These are phyloP conservation scores for Leptopilina boulardi DNA, from an alignment of 1,140 invertebrate species.

Conservation along the genomic window DNA sequence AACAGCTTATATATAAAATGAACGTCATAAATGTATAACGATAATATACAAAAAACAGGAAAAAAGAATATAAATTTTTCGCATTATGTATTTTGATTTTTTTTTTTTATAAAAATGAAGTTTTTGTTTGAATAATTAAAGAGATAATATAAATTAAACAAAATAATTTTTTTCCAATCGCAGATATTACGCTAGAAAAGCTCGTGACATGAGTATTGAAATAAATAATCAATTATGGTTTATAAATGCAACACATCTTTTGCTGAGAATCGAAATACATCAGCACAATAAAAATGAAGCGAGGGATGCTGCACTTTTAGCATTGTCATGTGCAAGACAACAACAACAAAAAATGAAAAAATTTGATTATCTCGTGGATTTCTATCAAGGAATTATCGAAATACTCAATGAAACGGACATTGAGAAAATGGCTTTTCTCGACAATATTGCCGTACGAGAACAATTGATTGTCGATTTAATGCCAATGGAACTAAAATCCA, in stretches of 20 bases:
- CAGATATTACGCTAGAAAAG: slow-evolving; percentile 66
- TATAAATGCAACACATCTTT: slow-evolving; percentile 61
- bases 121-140: no score
- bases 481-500: slow-evolving; percentile 54
- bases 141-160: no score
- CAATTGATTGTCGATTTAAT: slow-evolving; percentile 60
- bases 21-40: no score
- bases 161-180: neutral
- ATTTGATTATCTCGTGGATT: slow-evolving; percentile 61
- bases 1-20: no score
- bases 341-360: slow-evolving; percentile 32
- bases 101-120: no score
- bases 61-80: no score
- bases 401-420: slow-evolving; percentile 58
- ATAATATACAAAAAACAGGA: no score
- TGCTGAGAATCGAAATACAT: slow-evolving; percentile 62
- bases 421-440: slow-evolving; percentile 45
- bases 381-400: slow-evolving; percentile 54
- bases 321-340: slow-evolving; percentile 54
- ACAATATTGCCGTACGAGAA: slow-evolving; percentile 56
- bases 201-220: slow-evolving; percentile 49
- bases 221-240: slow-evolving; percentile 55
- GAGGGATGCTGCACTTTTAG: slow-evolving; percentile 55
- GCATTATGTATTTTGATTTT: no score
- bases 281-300: slow-evolving; percentile 66